These are phyloP conservation scores for Chloromyia formosa DNA, from an alignment of 2,888 invertebrate genomes.

Conservation along the genomic window DNA sequence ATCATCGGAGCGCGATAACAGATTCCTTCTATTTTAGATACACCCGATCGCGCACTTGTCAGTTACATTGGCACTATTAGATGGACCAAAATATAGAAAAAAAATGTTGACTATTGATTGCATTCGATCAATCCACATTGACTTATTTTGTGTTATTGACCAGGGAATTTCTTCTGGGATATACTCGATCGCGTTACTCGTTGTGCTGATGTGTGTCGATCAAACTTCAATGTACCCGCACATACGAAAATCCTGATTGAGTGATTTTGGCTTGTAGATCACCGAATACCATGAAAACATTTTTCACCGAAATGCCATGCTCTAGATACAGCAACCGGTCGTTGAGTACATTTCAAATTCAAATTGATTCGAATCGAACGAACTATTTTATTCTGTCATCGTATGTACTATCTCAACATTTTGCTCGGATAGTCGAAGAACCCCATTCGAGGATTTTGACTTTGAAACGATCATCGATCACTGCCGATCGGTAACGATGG, in stretches of 20 bases:
- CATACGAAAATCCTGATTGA: slow-evolving; percentile 46
- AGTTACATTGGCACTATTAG: not conserved
- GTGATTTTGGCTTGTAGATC: slow-evolving; percentile 37
- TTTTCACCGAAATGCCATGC: slow-evolving; percentile 47
- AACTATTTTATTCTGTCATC: not conserved
- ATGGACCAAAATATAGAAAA: not conserved
- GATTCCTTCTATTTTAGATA: slow-evolving; percentile 42
- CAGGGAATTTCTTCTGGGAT: not conserved
- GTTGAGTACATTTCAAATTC: slow-evolving; percentile 40
- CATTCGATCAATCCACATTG: slow-evolving; percentile 29
- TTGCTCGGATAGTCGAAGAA: slow-evolving; percentile 5
- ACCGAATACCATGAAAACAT: slow-evolving; percentile 46
- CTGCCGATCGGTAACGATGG: slow-evolving; percentile 24
- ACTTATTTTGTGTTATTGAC: slow-evolving; percentile 12
- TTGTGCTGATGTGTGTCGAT: slow-evolving; percentile 25
- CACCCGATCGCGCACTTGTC: slow-evolving; percentile 38
- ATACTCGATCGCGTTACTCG: not conserved
- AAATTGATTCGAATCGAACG: slow-evolving; percentile 15
- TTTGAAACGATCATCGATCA: slow-evolving; percentile 33
- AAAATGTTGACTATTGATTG: not conserved
- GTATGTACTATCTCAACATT: not conserved
- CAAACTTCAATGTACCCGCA: slow-evolving; percentile 26
- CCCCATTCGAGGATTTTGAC: slow-evolving; percentile 34
- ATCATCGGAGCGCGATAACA: slow-evolving; percentile 40
- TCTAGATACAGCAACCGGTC: slow-evolving; percentile 47